Conservation (phyloP, 2,888 invertebrate genomes). For the Julus scanicus region DNA sequence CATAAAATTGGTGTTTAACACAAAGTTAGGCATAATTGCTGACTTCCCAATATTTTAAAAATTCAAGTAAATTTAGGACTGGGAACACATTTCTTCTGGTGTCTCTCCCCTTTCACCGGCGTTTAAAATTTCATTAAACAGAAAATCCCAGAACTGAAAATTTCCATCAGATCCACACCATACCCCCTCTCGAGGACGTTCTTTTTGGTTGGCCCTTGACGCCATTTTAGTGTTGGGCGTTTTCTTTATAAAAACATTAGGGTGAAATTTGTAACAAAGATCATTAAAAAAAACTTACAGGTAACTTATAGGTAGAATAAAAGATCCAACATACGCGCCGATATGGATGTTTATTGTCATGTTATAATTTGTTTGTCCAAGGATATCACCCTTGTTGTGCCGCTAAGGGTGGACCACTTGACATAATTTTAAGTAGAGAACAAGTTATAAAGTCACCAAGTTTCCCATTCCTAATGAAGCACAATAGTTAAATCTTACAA, state of each 20-base stretch:
- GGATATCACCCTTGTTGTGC: conserved; percentile 14
- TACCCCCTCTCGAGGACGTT: no score
- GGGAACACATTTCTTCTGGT: no score
- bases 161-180: no score
- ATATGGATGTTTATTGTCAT: neutral
- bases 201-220: neutral
- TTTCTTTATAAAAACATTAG: neutral
- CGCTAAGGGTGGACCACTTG: conserved; percentile 20
- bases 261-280: neutral
- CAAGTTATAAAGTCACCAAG: neutral
- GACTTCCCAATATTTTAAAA: no score
- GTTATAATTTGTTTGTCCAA: neutral
- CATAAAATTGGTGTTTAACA: no score
- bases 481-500: neutral
- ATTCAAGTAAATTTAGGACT: no score
- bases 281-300: neutral
- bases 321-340: neutral
- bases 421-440: neutral
- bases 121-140: no score
- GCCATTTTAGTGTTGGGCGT: conserved; percentile 36
- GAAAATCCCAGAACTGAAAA: no score
- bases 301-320: neutral
- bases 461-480: neutral
- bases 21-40: no score
- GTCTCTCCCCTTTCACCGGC: no score